Percentiles rank a stretch among this genome's conserved stretches.
These are phyloP conservation scores for Piezodorus guildinii DNA, from an alignment of 1,140 invertebrate species.

Conservation along the genomic window DNA sequence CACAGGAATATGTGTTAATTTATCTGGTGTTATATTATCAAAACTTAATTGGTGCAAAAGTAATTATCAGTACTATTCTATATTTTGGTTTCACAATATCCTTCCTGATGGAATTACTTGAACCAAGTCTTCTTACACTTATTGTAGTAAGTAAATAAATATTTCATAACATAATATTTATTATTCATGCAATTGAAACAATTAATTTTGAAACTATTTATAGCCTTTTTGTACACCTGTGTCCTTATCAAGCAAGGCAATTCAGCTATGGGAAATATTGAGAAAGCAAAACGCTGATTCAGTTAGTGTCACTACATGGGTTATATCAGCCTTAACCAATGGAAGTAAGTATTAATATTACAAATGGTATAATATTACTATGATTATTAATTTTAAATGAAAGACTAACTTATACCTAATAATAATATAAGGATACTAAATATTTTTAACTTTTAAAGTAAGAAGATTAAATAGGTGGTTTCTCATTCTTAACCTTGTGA, in stretches of 20 bases:
- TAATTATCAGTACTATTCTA: conserved; percentile 33
- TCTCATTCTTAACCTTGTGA: no score
- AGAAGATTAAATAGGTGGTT: no score
- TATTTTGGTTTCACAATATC: conserved; percentile 40
- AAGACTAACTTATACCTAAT: no score
- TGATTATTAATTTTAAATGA: no score
- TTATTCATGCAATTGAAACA: neutral
- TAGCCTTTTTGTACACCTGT: conserved; percentile 56
- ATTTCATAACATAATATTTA: neutral
- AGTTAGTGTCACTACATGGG: conserved; percentile 52
- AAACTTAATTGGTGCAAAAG: conserved; percentile 36
- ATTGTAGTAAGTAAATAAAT: conserved; percentile 43
- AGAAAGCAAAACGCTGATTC: conserved; percentile 47
- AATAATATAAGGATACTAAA: no score
- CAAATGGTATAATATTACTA: no score
- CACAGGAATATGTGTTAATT: conserved; percentile 54
- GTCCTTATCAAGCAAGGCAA: conserved; percentile 53
- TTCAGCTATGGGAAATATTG: conserved; percentile 51
- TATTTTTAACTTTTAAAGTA: no score
- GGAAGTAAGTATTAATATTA: conserved; percentile 41
- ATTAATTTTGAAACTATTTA: no score
- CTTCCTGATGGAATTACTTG: conserved; percentile 41
- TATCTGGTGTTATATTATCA: conserved; percentile 50
- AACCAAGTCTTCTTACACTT: conserved; percentile 42
- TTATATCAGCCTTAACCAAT: conserved; percentile 54